Conservation (phyloP, 2,888 invertebrate species). For the Ctenicera cuprea region DNA sequence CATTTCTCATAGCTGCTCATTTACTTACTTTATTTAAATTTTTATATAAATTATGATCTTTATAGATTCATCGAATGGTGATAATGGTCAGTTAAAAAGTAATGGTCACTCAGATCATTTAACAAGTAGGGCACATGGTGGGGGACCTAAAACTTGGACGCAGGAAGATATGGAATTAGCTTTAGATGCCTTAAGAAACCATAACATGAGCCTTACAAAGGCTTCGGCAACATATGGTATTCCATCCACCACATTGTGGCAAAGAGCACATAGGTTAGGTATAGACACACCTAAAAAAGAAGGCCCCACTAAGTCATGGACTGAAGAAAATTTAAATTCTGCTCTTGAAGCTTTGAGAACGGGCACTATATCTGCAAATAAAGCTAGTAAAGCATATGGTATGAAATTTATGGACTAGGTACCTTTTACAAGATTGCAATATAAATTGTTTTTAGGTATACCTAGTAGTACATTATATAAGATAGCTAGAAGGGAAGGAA, state of each 20-base stretch:
- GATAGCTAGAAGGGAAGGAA: conserved; percentile 92
- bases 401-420: conserved; percentile 52
- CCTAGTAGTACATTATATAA: conserved; percentile 94
- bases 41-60: conserved; percentile 3
- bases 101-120: conserved; percentile 66
- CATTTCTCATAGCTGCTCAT: too few species aligned
- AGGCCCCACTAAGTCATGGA: conserved; percentile 91
- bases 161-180: conserved; percentile 94
- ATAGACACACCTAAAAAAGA: conserved; percentile 95
- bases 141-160: conserved; percentile 90
- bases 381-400: conserved; percentile 93
- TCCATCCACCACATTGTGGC: conserved; percentile 94
- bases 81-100: conserved; percentile 64
- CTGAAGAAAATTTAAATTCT: conserved; percentile 87
- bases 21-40: too few species aligned
- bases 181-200: conserved; percentile 88
- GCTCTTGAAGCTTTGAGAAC: conserved; percentile 89
- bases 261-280: conserved; percentile 90
- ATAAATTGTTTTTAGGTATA: conserved; percentile 82
- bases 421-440: too few species aligned
- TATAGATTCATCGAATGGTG: conserved; percentile 60
- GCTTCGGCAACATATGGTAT: conserved; percentile 91
- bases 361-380: conserved; percentile 91
- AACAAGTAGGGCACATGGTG: conserved; percentile 72
- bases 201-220: conserved; percentile 93